Evolutionary conservation across 2,888 invertebrate species (phyloP), one percentile per base, ranked within the genome.

Genomic region (Lasioglossum calceatum): DNA sequence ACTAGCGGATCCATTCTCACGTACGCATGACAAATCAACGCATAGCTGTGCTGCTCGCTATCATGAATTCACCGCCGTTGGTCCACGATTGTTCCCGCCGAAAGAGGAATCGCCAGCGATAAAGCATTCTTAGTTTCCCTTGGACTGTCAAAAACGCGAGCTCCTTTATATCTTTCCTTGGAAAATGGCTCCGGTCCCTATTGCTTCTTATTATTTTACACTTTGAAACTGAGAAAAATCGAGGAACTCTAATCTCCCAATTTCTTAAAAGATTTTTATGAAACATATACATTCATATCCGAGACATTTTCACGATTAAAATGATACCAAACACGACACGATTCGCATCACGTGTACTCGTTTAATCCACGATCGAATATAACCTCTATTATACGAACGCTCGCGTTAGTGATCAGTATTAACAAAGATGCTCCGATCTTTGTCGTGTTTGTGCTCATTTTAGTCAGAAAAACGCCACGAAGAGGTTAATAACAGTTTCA

Each of bases 81-180:
- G 47, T 75, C 32, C 16, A 50, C 36, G 47, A 78, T 71, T 42
- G 70, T 50, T 74, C 44, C 10, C 36, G 47, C 36, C 36, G 67
- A 36, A 77, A 70, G 79, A 83, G 73, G 61, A 75, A 82, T 87
- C 82, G 42, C 36, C 47, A 50, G 54, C 85, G 72, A 77, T 87
- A 87, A 87, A 80, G 42, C 72, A 79, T 77, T 77, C 58, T 78
- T 72, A 78, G 47, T 83, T 83, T 87, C 67, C 72, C 72, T 70
- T 8, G 32, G 64, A 19, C 32, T 64, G 64, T 64, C 64, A 64
- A 64, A 64, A 64, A 36, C 64, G 64, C 64, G 64, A 7, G 64
- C 64, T 32, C 2, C 58, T n/a, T 58, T 58, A n/a, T n/a, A n/a
- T 12, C 10, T 58, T 4, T n/a, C 12, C n/a, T n/a, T 12, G n/a